Conservation (phyloP, 2,113 vertebrate genomes). For the Neotoma lepida region DNA sequence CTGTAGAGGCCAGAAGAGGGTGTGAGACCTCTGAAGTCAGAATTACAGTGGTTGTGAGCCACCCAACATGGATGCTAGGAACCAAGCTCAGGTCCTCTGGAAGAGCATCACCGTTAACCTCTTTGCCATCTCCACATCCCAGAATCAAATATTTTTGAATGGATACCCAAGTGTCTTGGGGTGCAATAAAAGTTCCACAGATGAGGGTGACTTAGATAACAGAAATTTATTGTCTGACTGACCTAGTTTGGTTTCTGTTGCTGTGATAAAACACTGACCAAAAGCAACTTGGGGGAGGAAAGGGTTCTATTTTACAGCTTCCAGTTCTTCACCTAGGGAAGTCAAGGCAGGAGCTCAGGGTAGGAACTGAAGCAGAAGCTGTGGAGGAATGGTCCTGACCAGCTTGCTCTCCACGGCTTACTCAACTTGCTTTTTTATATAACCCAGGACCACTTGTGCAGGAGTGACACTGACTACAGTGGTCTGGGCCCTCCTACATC, state of each 20-base stretch:
- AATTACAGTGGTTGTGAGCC: neutral
- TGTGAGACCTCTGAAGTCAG: neutral
- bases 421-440: neutral
- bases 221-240: neutral
- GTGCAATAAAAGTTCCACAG: neutral
- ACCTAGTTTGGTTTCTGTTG: neutral
- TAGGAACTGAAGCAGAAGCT: neutral
- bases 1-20: neutral
- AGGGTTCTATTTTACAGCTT: too few species aligned
- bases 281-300: too few species aligned
- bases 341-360: neutral
- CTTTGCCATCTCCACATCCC: neutral
- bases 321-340: neutral
- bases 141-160: neutral
- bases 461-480: neutral
- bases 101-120: neutral
- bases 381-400: neutral
- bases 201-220: neutral
- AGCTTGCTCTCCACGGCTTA: neutral
- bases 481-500: too few species aligned
- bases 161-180: neutral
- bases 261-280: neutral
- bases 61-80: neutral
- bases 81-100: too few species aligned
- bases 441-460: neutral